Conservation (phyloP, 2,797 vertebrate species). For the Mormyrops boulengeri region DNA sequence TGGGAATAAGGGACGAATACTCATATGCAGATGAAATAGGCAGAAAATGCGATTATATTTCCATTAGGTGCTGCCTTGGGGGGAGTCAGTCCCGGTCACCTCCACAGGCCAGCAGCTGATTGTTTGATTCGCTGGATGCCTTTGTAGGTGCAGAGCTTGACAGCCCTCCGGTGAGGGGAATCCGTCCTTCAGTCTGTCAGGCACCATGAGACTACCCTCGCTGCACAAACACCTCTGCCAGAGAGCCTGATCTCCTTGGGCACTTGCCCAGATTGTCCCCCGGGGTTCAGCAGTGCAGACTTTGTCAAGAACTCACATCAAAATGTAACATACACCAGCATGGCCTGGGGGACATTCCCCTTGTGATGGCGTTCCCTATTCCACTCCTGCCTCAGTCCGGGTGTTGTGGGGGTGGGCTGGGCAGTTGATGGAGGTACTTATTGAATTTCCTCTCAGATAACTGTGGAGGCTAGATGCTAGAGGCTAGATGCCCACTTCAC, state of each 20-base stretch:
- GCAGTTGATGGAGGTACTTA: not conserved
- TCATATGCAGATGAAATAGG: slow-evolving; percentile 45
- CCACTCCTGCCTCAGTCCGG: not conserved
- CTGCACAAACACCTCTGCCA: not conserved
- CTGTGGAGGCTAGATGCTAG: not conserved
- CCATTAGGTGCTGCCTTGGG: slow-evolving; percentile 32
- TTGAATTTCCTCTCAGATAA: not conserved
- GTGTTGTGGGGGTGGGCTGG: not conserved
- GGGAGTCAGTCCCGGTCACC: slow-evolving; percentile 35
- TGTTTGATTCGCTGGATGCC: slow-evolving; percentile 42
- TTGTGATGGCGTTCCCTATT: not conserved
- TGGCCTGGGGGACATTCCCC: not conserved
- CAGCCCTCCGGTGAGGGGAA: not conserved
- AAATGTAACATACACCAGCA: not conserved
- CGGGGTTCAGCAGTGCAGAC: not conserved
- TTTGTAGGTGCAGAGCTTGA: not conserved
- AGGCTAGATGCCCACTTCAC: not conserved
- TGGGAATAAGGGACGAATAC: slow-evolving; percentile 43
- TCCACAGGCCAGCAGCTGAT: slow-evolving; percentile 45
- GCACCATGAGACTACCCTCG: not conserved
- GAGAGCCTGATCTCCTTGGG: not conserved
- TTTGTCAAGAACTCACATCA: not conserved
- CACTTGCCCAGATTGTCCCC: not conserved
- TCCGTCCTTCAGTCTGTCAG: not conserved
- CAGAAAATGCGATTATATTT: slow-evolving; percentile 55